Evolutionary conservation across 1,140 invertebrate species (phyloP).

Genomic region (Dreissena rostriformis): DNA sequence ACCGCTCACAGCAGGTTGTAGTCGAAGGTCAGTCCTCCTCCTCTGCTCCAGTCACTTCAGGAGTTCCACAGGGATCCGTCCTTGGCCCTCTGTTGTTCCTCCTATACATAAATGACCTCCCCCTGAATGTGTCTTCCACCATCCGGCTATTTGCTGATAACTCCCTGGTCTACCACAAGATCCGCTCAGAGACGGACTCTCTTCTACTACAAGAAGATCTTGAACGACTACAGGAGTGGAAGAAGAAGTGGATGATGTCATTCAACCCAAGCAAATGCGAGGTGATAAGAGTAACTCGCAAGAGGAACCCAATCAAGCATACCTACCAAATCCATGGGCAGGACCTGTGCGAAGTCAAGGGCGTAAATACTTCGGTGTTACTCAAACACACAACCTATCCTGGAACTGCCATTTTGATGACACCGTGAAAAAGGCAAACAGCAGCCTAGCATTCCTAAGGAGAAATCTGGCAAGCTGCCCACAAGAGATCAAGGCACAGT

Average conservation of each 20-base stretch:
- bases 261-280: constrained; percentile 12
- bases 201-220: constrained; percentile 1
- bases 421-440: constrained; percentile 10
- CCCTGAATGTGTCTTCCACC: neutral
- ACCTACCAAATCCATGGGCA: neutral
- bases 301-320: neutral
- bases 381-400: neutral
- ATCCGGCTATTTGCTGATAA: constrained; percentile 16
- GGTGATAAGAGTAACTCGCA: constrained; percentile 2
- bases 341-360: neutral
- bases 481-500: neutral
- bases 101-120: constrained; percentile 54
- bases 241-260: neutral
- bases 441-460: neutral
- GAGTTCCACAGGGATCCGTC: constrained; percentile 56
- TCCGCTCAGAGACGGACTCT: neutral
- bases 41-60: neutral
- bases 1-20: constrained; percentile 37
- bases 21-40: constrained; percentile 13
- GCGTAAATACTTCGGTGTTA: neutral
- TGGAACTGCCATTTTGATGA: constrained; percentile 8
- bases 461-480: constrained; percentile 31
- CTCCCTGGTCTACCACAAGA: neutral
- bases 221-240: neutral
- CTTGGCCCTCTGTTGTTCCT: constrained; percentile 56